These are phyloP conservation scores for Nephrotoma guestfalica DNA, from an alignment of 2,888 invertebrate genomes.

Conservation along the genomic window DNA sequence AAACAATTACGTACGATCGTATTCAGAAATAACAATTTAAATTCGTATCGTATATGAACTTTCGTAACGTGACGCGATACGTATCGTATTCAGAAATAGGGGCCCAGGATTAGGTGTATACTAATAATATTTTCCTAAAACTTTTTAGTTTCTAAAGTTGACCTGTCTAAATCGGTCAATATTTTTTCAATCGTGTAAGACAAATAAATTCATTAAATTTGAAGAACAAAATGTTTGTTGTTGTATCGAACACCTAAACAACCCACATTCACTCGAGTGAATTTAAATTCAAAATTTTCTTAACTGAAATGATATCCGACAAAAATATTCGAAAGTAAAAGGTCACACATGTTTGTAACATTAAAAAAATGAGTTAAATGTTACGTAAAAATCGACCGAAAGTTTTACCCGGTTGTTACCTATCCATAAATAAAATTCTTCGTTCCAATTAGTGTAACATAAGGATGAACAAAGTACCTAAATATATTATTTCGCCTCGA, in stretches of 20 bases:
- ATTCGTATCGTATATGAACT: too few species aligned
- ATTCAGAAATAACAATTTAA: too few species aligned
- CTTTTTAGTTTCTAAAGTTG: neutral
- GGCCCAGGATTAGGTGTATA: too few species aligned
- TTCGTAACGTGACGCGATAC: too few species aligned
- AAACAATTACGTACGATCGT: too few species aligned
- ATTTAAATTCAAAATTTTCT: neutral
- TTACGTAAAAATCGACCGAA: neutral
- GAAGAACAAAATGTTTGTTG: too few species aligned
- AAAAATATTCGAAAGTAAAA: neutral
- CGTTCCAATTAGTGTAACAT: neutral
- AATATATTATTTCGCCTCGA: neutral
- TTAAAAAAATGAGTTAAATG: neutral
- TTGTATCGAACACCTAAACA: too few species aligned
- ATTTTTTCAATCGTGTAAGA: too few species aligned
- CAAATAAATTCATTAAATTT: too few species aligned
- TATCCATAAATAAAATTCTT: neutral
- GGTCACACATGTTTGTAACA: neutral
- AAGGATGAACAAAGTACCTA: neutral
- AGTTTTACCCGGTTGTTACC: neutral
- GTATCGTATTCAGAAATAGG: too few species aligned
- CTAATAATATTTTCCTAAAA: neutral
- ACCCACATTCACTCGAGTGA: neutral
- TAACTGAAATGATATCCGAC: neutral
- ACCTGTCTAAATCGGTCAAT: too few species aligned